These are phyloP conservation scores for Mormyrops attenuatus DNA, from an alignment of 2,797 vertebrate species.

Conservation along the genomic window DNA sequence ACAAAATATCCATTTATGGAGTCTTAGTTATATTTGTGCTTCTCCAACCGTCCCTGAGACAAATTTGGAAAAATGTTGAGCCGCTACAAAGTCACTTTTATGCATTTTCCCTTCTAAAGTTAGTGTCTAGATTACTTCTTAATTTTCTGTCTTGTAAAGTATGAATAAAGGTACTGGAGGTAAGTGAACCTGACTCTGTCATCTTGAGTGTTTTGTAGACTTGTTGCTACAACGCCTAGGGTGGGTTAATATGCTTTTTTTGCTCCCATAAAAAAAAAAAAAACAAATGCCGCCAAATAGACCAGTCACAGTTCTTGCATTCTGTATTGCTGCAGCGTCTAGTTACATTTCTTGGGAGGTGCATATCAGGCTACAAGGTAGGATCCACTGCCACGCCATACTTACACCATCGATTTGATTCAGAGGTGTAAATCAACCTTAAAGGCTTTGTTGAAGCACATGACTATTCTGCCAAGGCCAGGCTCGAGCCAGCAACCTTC, in stretches of 20 bases:
- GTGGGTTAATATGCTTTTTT: not conserved
- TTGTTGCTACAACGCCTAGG: not conserved
- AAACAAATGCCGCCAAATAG: not conserved
- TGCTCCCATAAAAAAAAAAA: not conserved
- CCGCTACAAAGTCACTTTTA: not conserved
- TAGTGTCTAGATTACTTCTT: not conserved
- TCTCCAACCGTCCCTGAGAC: not conserved
- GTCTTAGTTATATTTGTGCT: not conserved
- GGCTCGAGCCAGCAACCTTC: not conserved
- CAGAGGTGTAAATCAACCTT: not conserved
- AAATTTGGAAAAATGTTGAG: not conserved
- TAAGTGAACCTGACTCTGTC: not conserved
- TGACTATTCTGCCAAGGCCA: not conserved
- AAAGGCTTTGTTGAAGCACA: not conserved
- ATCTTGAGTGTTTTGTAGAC: not conserved
- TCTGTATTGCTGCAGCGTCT: not conserved
- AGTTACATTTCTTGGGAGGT: not conserved
- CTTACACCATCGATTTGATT: not conserved
- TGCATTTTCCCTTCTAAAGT: not conserved
- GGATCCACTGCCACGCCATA: not conserved
- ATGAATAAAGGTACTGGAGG: not conserved
- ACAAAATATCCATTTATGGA: not conserved
- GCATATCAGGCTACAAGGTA: not conserved
- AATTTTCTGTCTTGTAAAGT: not conserved
- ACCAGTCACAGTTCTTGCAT: not conserved